Base-by-base conservation (phyloP, 2,797 vertebrate species). In the Hemibagrus guttatus region DNA sequence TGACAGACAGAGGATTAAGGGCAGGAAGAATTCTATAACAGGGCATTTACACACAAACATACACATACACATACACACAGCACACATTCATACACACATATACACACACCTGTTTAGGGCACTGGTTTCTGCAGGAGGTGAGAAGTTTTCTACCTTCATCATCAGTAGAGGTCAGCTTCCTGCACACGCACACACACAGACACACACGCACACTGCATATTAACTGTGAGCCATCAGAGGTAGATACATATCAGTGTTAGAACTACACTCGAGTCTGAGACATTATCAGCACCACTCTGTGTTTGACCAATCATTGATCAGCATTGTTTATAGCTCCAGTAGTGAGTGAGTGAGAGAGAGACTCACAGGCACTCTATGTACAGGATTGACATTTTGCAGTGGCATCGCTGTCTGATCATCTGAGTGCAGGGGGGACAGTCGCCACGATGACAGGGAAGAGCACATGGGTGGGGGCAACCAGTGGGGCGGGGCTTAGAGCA, bases 51-150 rank as follows among this genome's bases (percentile, higher is more conserved):
- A 74, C 21, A 46, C n/a, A n/a, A n/a, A 13, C 64, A 39, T 2
- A 85, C 23, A 89, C 42, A 87, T 23, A 88, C 71, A 84, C 69
- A 91, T 90, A 28, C 23, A 28, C 3, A 39, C 6, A 1, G 7
- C 19, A 49, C 21, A 1, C 5, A 63, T 49, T 49, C 13, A 11
- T 19, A 81, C 21, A 61, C 31, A 83, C n/a, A 39, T 49, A 81
- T 39, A 31, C 28, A 85, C 71, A 49, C 21, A 84, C 96, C 96
- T 97, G 95, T 93, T 96, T 97, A 56, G 97, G 97, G 89, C 97
- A 97, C 86, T 97, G 97, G 91, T 97, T 97, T 94, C 95, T 96
- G 90, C 97, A 97, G 85, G 96, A 97, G 91, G 89, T 90, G 59
- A 97, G 94, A 2, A 91, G 88, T 21, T 94, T 94, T 91, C 95